phyloP scores from a whole-genome alignment of 2,113 vertebrate genomes.

The Perca fluviatilis region DNA sequence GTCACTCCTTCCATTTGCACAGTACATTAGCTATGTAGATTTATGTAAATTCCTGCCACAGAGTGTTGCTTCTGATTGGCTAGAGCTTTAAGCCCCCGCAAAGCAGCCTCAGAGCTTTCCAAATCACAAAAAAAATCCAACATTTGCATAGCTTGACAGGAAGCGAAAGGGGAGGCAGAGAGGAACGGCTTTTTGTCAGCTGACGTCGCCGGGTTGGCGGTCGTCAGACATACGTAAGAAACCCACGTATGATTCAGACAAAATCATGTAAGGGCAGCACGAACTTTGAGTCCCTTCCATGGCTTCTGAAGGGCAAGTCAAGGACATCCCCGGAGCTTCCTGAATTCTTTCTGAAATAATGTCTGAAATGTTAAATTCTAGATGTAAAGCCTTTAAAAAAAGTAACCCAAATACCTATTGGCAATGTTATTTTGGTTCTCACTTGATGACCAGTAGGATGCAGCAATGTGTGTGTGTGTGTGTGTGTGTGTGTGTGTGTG shows the following conservation, averaged over 20 bases:
- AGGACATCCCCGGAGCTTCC: not conserved
- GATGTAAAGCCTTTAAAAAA: not conserved
- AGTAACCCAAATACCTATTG: not conserved
- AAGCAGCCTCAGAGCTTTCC: slow-evolving; percentile 39
- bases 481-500: not conserved
- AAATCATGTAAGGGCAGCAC: not conserved
- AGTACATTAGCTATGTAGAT: slow-evolving; percentile 75
- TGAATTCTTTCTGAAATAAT: not conserved
- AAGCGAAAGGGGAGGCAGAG: slow-evolving; percentile 10
- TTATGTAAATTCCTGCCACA: slow-evolving; percentile 73
- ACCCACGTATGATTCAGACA: slow-evolving; percentile 24
- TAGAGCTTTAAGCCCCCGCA: slow-evolving; percentile 21
- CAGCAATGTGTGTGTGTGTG: slow-evolving; percentile 1
- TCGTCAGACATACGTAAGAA: slow-evolving; percentile 62
- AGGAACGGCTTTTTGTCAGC: slow-evolving; percentile 9
- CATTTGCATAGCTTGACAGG: slow-evolving; percentile 64
- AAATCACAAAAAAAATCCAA: slow-evolving; percentile 1
- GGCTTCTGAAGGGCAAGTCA: slow-evolving; percentile 44
- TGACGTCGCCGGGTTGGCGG: slow-evolving; percentile 30
- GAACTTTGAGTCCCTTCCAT: not conserved
- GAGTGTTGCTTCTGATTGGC: slow-evolving; percentile 64
- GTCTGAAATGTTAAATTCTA: not conserved
- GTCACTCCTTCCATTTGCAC: slow-evolving; percentile 68
- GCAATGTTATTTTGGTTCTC: not conserved
- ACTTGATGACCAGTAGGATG: not conserved